Conservation (phyloP, 1,140 invertebrate species). For the Orchestia grillus region DNA sequence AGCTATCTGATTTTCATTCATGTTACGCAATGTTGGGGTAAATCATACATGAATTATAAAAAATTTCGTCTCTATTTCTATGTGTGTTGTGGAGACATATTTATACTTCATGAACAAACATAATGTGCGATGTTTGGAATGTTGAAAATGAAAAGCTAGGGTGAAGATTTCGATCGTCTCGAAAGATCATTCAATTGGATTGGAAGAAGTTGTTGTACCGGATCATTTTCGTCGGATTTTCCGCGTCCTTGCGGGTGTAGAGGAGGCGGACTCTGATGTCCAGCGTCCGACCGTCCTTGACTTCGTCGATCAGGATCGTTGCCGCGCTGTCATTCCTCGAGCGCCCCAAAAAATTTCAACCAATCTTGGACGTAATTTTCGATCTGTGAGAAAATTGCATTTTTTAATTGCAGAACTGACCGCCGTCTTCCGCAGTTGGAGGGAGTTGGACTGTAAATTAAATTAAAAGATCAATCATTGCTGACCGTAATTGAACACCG, state of each 20-base stretch:
- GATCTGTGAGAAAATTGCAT: not conserved
- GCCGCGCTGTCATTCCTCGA: not conserved
- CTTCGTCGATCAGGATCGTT: not conserved
- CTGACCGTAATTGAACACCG: not conserved
- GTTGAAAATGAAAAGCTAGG: not conserved
- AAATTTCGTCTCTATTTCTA: too few relatives aligned
- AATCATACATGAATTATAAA: too few relatives aligned
- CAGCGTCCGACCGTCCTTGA: not conserved
- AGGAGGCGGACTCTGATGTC: not conserved
- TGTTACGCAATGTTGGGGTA: too few relatives aligned
- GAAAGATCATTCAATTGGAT: not conserved
- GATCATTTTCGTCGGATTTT: not conserved
- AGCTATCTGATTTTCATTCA: too few relatives aligned
- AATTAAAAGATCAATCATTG: not conserved
- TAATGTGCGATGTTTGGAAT: too few relatives aligned
- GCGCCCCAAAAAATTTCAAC: not conserved
- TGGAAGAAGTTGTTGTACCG: not conserved
- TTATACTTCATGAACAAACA: too few relatives aligned
- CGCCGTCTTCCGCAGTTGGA: not conserved
- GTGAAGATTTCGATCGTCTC: not conserved
- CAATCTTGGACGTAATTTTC: not conserved
- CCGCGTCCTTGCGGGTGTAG: not conserved
- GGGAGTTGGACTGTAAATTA: not conserved
- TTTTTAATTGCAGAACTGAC: not conserved
- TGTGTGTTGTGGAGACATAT: too few relatives aligned